phyloP scores from a whole-genome alignment of 2,113 vertebrate species.

The Microtus ochrogaster region DNA sequence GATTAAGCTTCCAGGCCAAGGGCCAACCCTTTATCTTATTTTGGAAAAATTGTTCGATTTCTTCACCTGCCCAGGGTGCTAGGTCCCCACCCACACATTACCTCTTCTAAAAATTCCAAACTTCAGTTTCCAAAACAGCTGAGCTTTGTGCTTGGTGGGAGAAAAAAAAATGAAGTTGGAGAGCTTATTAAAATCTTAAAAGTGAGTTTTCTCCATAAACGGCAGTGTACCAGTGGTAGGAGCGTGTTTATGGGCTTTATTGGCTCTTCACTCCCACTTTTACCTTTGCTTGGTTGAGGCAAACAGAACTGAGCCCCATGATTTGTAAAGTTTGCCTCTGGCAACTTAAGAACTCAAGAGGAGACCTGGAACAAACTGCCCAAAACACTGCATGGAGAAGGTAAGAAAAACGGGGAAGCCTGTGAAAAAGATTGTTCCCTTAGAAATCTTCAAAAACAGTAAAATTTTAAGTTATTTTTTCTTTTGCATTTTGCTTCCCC shows the following conservation, averaged over 20 bases:
- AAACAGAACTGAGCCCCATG: constrained; percentile 55
- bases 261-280: constrained; percentile 58
- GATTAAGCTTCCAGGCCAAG: background rate
- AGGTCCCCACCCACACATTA: constrained; percentile 73
- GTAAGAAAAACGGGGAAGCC: background rate
- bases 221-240: constrained; percentile 24
- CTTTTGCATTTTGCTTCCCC: background rate
- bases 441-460: constrained; percentile 33
- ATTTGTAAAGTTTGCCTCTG: constrained; percentile 66
- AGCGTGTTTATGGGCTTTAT: constrained; percentile 64
- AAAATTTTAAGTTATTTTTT: constrained; percentile 4
- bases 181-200: constrained; percentile 79
- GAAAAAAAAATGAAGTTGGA: constrained; percentile 71
- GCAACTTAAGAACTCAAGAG: constrained; percentile 67
- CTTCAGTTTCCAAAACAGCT: constrained; percentile 75
- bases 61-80: constrained; percentile 46
- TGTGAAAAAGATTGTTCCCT: background rate
- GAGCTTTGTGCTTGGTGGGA: constrained; percentile 58
- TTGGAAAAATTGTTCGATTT: constrained; percentile 40
- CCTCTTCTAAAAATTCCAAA: constrained; percentile 78
- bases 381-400: background rate
- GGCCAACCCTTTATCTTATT: constrained; percentile 30
- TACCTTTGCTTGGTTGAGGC: constrained; percentile 58
- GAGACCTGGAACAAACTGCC: constrained; percentile 17
- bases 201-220: constrained; percentile 68